These are phyloP conservation scores for Geopemphigus sp. DNA, from an alignment of 1,140 invertebrate genomes.

Conservation along the genomic window DNA sequence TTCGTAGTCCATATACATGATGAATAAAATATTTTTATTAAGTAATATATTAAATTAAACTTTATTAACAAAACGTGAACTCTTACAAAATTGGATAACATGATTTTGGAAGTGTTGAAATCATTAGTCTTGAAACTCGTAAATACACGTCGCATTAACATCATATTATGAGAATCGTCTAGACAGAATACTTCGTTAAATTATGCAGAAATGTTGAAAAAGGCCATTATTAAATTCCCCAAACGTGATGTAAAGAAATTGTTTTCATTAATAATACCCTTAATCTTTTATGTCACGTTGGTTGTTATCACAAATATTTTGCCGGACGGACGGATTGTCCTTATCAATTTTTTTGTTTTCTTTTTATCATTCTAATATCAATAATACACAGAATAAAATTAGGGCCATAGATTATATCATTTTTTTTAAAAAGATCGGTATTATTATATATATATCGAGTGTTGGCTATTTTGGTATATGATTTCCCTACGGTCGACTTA, in stretches of 20 bases:
- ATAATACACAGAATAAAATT: too few relatives aligned
- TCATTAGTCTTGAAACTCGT: background rate
- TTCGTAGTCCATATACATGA: too few relatives aligned
- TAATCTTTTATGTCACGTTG: too few relatives aligned
- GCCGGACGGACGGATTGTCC: too few relatives aligned
- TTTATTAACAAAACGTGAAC: background rate
- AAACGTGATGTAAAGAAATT: background rate
- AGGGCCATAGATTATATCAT: too few relatives aligned
- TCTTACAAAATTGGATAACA: conserved; percentile 24
- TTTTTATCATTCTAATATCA: too few relatives aligned
- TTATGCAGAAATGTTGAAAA: background rate
- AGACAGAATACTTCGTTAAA: background rate
- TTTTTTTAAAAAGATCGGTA: too few relatives aligned
- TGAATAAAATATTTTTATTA: background rate
- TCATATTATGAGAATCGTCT: background rate
- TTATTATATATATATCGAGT: too few relatives aligned
- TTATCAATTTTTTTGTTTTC: too few relatives aligned
- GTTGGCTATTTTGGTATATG: too few relatives aligned
- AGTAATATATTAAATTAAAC: background rate
- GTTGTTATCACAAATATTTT: too few relatives aligned
- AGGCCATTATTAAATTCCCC: background rate
- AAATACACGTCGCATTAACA: conserved; percentile 13
- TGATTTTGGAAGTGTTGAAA: background rate
- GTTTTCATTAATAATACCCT: background rate
- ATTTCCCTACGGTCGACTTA: too few relatives aligned